Evolutionary conservation across 2,888 invertebrate species (phyloP), one percentile per base, ranked within the genome.

Genomic region (Seladonia tumulorum): DNA sequence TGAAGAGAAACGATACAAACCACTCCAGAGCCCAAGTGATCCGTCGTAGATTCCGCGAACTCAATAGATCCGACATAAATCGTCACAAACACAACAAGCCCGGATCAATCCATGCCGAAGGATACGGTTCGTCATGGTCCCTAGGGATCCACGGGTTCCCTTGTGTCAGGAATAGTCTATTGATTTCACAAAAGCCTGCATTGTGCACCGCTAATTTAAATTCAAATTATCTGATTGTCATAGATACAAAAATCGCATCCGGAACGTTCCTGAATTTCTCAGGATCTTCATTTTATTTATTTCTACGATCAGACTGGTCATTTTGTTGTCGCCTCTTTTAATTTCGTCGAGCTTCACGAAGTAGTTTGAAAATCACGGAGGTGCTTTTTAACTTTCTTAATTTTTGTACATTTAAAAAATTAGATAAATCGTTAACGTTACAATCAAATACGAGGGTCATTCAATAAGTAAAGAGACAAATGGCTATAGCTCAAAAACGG

Each of bases 1-100:
- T 29, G 42, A 63, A 47, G 72, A 79, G 22, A 39, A 42, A 29
- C 3, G 22, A 68, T 35, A 16, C 14, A 2, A 81, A 81, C 63
- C 63, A 29, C 29, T 63, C 29, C 16, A 14, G 53, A 53, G 53
- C 53, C 22, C 53, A 53, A 53, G 53, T 53, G 53, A 53, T 53
- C 53, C 53, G 53, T 22, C 53, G 53, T 53, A 53, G 53, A 22
- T 22, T 53, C 53, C 53, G 22, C 53, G 53, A 53, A 53, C 53
- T 53, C 53, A 53, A 53, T 53, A 53, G 22, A 53, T 22, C 3
- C 22, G 22, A 53, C 53, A 53, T 53, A 53, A 22, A 53, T 22
- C 22, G 53, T 53, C 22, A 53, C 22, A 53, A 53, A 22, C 53
- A 53, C 8, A 53, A 53, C 53, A 53, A 22, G 22, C 53, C 53